Percentiles rank a stretch among this genome's conserved stretches.
These are phyloP conservation scores for Margarornis squamiger DNA, from an alignment of 2,797 vertebrate species.

Conservation along the genomic window DNA sequence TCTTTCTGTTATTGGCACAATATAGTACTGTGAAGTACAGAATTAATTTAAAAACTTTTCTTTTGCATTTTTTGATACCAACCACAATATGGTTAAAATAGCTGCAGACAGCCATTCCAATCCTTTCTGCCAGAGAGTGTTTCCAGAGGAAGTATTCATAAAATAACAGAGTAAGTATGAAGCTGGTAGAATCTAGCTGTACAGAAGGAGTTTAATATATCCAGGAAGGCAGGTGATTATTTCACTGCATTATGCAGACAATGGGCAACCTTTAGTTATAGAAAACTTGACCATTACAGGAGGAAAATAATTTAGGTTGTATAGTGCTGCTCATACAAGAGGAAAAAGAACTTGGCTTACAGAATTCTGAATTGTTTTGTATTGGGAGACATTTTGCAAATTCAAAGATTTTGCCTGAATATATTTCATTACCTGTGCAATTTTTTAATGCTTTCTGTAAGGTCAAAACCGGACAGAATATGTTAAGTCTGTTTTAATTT, in stretches of 20 bases:
- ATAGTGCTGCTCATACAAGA: not conserved
- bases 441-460: not conserved
- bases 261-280: not conserved
- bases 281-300: not conserved
- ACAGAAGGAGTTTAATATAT: not conserved
- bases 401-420: not conserved
- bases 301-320: not conserved
- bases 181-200: not conserved
- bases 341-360: not conserved
- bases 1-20: not conserved
- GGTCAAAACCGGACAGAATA: not conserved
- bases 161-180: not conserved
- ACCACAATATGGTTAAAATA: not conserved
- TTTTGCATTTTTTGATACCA: not conserved
- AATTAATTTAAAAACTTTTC: not conserved
- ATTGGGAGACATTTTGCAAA: not conserved
- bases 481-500: not conserved
- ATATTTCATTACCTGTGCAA: slow-evolving; percentile 7
- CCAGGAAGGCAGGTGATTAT: not conserved
- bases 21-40: not conserved
- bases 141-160: not conserved
- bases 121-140: not conserved
- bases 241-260: not conserved
- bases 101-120: not conserved
- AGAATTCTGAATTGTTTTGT: not conserved